Evolutionary conservation across 2,113 vertebrate genomes (phyloP), one percentile per base, ranked within the genome.

Genomic region (Trichechus manatus): DNA sequence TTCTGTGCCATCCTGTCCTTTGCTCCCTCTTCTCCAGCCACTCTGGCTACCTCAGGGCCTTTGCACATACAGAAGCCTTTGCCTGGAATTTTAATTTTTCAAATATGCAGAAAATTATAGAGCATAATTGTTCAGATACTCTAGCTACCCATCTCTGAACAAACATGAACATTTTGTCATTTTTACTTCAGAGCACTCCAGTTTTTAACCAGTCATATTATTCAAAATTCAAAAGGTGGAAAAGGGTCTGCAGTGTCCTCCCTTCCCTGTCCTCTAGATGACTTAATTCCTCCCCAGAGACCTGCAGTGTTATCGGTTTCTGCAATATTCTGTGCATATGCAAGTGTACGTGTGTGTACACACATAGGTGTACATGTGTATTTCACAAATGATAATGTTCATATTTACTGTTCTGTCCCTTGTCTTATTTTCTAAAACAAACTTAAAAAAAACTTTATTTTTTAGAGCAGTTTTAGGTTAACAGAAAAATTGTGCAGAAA

Each of bases 21-120:
- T 33, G 68, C 31, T 42, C 50, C 7, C 42, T 36, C 68, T n/a
- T 82, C 42, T 77, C 74, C 6, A 59, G 63, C 80, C 68, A 39
- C n/a, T 11, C 6, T 59, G 89, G 68, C 77, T 59, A 77, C 81
- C 91, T 10, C 90, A 50, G 94, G 96, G 84, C 77, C 94, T 95
- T 96, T 88, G 88, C n/a, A 59, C n/a, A 15, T 0, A 27, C 64
- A 70, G 23, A 50, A 39, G 4, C 33, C 53, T 86, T 84, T 86
- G 66, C 33, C 53, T 56, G 59, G 89, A 92, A 78, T 85, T 68
- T 93, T 36, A 84, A 50, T 19, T 25, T 53, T 93, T 90, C 63
- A 86, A 77, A 47, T 53, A 90, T 27, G 64, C 56, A 81, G 70
- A 93, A 68, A 63, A 68, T 75, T 31, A 47, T 11, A 78, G 14